Conservation (phyloP, 2,113 vertebrate genomes). For the Tychaedon coryphoeus region DNA sequence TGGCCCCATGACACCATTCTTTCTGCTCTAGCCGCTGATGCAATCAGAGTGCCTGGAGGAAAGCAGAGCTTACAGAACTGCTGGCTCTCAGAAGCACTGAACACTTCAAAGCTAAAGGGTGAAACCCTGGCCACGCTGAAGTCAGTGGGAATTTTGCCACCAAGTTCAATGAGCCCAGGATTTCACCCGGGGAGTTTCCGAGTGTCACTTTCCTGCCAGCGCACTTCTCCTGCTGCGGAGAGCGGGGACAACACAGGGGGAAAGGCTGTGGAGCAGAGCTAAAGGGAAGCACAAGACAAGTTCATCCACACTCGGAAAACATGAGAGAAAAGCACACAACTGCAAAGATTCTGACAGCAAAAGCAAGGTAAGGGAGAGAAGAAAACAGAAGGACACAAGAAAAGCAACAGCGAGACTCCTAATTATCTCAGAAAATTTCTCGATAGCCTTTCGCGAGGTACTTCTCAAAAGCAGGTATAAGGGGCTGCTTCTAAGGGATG, state of each 20-base stretch:
- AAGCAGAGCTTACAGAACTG: background rate
- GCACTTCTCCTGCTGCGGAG: background rate
- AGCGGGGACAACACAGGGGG: background rate
- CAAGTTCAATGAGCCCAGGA: background rate
- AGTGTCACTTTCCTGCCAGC: background rate
- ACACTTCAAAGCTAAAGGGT: slow-evolving; percentile 29
- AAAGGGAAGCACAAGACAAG: background rate
- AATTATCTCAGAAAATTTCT: background rate
- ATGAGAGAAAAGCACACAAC: background rate
- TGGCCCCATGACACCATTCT: slow-evolving; percentile 27
- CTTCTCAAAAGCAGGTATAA: background rate
- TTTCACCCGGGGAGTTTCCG: background rate
- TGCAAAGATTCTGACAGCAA: background rate
- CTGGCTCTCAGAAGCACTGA: slow-evolving; percentile 29
- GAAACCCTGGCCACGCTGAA: slow-evolving; percentile 7
- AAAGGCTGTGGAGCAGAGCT: background rate
- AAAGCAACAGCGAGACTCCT: background rate
- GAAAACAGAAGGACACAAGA: background rate
- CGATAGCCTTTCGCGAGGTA: background rate
- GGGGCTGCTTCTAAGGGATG: background rate
- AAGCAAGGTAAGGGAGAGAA: background rate
- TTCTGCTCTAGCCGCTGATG: slow-evolving; percentile 56
- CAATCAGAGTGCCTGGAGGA: slow-evolving; percentile 30
- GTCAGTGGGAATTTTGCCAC: slow-evolving; percentile 36
- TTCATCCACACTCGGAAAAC: background rate